These are phyloP conservation scores for Oreortyx pictus DNA, from an alignment of 2,797 vertebrate species.

Conservation along the genomic window DNA sequence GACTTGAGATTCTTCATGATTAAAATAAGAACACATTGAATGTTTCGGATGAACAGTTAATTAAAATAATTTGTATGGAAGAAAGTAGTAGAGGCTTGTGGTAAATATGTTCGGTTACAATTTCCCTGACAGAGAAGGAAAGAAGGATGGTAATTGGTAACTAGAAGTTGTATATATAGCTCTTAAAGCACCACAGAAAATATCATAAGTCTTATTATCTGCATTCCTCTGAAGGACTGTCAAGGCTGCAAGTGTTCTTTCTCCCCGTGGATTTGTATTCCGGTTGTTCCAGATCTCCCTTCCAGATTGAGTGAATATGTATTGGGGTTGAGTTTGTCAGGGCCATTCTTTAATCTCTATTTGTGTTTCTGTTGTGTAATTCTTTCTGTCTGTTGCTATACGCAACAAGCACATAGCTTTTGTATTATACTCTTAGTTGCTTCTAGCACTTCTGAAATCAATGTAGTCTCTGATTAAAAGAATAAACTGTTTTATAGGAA, in stretches of 20 bases:
- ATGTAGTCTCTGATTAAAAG: background rate
- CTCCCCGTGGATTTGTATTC: background rate
- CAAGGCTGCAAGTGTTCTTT: background rate
- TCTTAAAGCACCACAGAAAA: background rate
- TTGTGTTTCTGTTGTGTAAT: background rate
- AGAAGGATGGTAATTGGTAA: background rate
- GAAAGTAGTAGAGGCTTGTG: background rate
- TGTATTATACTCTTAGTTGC: background rate
- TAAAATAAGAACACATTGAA: background rate
- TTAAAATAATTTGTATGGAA: background rate
- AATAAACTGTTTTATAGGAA: background rate
- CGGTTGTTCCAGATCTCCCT: background rate
- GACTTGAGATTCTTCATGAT: background rate
- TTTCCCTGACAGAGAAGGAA: background rate
- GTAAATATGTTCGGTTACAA: background rate
- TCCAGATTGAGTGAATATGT: background rate
- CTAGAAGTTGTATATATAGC: background rate
- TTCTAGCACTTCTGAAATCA: background rate
- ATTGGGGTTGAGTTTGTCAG: background rate
- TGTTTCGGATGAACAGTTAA: background rate
- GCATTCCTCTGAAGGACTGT: background rate
- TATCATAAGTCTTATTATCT: background rate
- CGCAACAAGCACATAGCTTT: background rate
- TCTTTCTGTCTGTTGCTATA: background rate
- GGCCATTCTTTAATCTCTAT: background rate